Evolutionary conservation across 1,140 invertebrate genomes (phyloP), one percentile per base, ranked within the genome.

Genomic region (Drosophila pseudoananassae): DNA sequence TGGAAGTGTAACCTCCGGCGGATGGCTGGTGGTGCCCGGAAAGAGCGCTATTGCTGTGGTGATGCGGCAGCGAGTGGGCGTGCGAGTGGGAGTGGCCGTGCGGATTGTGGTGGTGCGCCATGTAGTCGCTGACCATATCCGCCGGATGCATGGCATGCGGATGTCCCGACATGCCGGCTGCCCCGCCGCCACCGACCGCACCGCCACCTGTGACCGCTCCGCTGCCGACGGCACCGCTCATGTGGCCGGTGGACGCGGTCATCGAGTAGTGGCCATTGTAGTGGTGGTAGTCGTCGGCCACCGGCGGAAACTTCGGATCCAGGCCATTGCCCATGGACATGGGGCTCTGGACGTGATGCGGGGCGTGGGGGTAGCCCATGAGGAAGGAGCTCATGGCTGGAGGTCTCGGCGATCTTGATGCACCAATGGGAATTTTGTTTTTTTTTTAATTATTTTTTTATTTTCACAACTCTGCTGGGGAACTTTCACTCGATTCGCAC

Each of bases 301-400:
- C 87, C 46, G 91, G 91, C 55, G 91, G 91, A 65, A 91, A 92
- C 74, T 92, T 92, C 4, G 91, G 91, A 51, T 92, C 91, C 61
- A 91, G 71, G 9, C 85, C 71, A 47, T 87, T 89, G 54, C 87
- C 84, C 90, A 91, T 91, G 65, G 82, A 82, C 90, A 92, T 92
- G 70, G 90, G 90, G 40, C 76, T 91, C 66, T 92, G 91, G 59
- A 92, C 89, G 50, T 93, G 93, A 63, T 93, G 93, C 36, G 90
- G 90, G 33, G 90, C 90, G 73, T 93, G 92, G 63, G 93, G 89
- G 61, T 92, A 92, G 61, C 91, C 91, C 91, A 92, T 92, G 80
- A 92, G 80, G 63, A 92, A 92, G 77, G 91, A 92, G 87, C 91
- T 92, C 91, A 92, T 92, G 46, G 38, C 60, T 40, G 33, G 29